Conservation (phyloP, 2,797 vertebrate species). For the Siniperca scherzeri region DNA sequence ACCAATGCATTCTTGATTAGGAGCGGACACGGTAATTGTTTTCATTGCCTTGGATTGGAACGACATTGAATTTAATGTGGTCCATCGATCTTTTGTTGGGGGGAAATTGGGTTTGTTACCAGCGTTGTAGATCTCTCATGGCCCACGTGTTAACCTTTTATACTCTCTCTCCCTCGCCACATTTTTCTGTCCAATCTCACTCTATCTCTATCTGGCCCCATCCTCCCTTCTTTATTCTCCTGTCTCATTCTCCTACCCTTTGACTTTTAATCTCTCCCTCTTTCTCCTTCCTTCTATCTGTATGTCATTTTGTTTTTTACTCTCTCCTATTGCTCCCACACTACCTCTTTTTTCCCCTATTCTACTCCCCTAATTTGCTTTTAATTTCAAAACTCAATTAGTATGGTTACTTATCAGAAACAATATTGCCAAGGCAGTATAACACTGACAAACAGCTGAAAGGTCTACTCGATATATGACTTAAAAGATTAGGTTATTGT, state of each 20-base stretch:
- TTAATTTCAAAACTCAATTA: slow-evolving; percentile 24
- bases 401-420: slow-evolving; percentile 18
- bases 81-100: slow-evolving; percentile 78
- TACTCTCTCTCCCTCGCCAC: slow-evolving; percentile 30
- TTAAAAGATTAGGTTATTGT: neutral
- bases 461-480: neutral
- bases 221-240: slow-evolving; percentile 11
- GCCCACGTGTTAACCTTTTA: slow-evolving; percentile 55
- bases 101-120: slow-evolving; percentile 77
- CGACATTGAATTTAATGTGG: slow-evolving; percentile 72
- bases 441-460: neutral
- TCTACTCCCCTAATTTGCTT: slow-evolving; percentile 6
- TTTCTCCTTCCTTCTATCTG: slow-evolving; percentile 15
- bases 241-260: slow-evolving; percentile 9
- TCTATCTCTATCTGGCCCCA: slow-evolving; percentile 27
- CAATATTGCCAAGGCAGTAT: neutral
- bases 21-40: slow-evolving; percentile 78
- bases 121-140: slow-evolving; percentile 59
- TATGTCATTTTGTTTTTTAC: neutral
- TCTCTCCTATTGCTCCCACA: slow-evolving; percentile 12
- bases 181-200: slow-evolving; percentile 42
- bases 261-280: slow-evolving; percentile 28
- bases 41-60: slow-evolving; percentile 76
- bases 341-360: neutral
- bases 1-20: slow-evolving; percentile 76